Conservation (phyloP, 2,113 vertebrate genomes). For the Carettochelys insculpta region DNA sequence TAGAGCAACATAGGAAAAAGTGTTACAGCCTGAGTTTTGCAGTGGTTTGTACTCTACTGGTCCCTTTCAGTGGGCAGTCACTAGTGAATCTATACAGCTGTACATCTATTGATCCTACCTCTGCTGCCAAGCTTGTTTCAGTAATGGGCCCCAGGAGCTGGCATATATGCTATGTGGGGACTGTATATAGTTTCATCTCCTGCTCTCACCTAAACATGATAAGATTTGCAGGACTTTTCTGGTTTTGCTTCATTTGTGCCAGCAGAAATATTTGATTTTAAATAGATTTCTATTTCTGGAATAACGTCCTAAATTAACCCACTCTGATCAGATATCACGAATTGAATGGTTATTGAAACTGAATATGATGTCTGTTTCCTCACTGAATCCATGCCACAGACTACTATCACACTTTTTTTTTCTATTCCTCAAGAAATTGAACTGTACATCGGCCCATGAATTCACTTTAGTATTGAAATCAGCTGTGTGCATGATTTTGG, state of each 20-base stretch:
- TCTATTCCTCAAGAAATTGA: constrained; percentile 63
- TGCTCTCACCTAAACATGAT: fast-evolving
- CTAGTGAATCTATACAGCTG: fast-evolving
- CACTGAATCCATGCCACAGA: constrained; percentile 11
- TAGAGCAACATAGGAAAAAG: neutral
- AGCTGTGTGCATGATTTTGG: constrained; percentile 40
- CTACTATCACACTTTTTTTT: constrained; percentile 43
- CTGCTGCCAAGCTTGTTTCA: neutral
- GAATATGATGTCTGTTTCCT: constrained; percentile 45
- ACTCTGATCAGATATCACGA: neutral
- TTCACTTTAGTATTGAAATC: constrained; percentile 46
- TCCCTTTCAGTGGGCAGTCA: neutral
- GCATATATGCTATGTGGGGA: fast-evolving
- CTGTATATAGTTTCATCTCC: fast-evolving
- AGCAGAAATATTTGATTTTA: neutral
- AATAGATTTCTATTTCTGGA: neutral
- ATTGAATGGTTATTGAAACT: constrained; percentile 40
- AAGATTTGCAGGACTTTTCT: neutral
- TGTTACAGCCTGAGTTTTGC: neutral
- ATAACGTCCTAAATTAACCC: neutral
- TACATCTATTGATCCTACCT: neutral
- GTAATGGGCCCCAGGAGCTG: fast-evolving
- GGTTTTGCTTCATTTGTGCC: neutral
- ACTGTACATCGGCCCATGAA: constrained; percentile 73
- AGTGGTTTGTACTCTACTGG: neutral